phyloP scores from a whole-genome alignment of 2,888 invertebrate genomes.

The Himalopsyche kuldschensis region DNA sequence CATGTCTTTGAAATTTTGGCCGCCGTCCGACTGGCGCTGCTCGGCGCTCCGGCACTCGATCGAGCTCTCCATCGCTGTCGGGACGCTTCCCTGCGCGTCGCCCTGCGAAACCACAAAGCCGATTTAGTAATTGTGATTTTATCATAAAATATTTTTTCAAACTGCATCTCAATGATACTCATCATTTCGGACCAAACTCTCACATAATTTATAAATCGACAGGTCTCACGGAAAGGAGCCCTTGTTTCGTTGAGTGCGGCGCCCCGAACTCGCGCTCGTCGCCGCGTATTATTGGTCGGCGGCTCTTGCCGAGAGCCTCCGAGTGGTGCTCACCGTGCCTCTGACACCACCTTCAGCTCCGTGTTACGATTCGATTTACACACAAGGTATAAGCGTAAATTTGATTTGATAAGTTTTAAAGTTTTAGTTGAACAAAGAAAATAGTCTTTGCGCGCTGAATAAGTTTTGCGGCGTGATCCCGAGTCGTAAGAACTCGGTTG shows the following conservation, averaged over 20 bases:
- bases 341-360: slow-evolving; percentile 81
- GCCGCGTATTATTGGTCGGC: slow-evolving; percentile 85
- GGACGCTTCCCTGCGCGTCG: slow-evolving; percentile 80
- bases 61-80: slow-evolving; percentile 74
- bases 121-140: slow-evolving; percentile 68
- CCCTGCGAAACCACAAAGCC: slow-evolving; percentile 75
- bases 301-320: slow-evolving; percentile 81
- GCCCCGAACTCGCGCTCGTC: slow-evolving; percentile 83
- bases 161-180: too few relatives aligned
- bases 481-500: too few relatives aligned
- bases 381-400: slow-evolving; percentile 60
- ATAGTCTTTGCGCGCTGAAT: too few relatives aligned
- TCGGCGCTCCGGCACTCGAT: slow-evolving; percentile 78
- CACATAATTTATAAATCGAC: neutral
- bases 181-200: neutral
- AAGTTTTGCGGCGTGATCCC: too few relatives aligned
- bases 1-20: slow-evolving; percentile 85
- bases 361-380: slow-evolving; percentile 83
- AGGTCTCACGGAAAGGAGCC: slow-evolving; percentile 72
- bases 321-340: slow-evolving; percentile 70
- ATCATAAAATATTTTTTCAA: too few relatives aligned
- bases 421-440: too few relatives aligned
- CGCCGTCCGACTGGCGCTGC: slow-evolving; percentile 79
- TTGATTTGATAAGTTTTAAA: too few relatives aligned
- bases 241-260: slow-evolving; percentile 74